These are phyloP conservation scores for Drosophila funebris DNA, from an alignment of 1,140 invertebrate species.

Conservation along the genomic window DNA sequence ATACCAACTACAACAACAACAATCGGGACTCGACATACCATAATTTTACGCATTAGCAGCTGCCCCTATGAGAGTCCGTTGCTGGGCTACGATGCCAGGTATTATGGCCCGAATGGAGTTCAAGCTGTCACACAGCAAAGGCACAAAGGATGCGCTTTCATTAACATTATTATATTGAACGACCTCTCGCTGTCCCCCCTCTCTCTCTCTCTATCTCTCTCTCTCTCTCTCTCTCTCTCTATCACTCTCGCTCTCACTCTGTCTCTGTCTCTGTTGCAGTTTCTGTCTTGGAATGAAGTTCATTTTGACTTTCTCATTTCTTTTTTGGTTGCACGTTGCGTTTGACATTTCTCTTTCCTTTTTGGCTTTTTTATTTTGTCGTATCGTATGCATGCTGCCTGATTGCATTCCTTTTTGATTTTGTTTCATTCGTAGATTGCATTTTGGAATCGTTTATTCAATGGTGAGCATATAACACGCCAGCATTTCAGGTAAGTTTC, in stretches of 20 bases:
- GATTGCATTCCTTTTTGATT: conserved; percentile 37
- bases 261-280: conserved; percentile 8
- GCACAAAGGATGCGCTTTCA: conserved; percentile 63
- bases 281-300: conserved; percentile 54
- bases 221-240: conserved; percentile 2
- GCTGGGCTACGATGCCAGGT: conserved; percentile 85
- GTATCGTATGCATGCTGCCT: conserved; percentile 45
- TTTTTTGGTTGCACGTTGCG: not conserved
- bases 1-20: conserved; percentile 6
- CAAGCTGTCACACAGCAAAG: conserved; percentile 2
- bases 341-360: not conserved
- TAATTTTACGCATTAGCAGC: conserved; percentile 83
- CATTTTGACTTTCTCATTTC: conserved; percentile 61
- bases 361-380: not conserved
- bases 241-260: conserved; percentile 12
- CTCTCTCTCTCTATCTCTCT: not conserved
- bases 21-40: conserved; percentile 41
- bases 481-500: conserved; percentile 73
- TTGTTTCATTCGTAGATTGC: conserved; percentile 75
- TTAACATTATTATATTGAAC: conserved; percentile 72
- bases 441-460: conserved; percentile 82
- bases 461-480: conserved; percentile 76
- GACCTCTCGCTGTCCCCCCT: conserved; percentile 28
- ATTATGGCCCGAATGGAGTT: conserved; percentile 38
- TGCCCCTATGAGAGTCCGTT: conserved; percentile 84